Conservation (phyloP, 2,113 vertebrate species). For the Zosterops borbonicus region DNA sequence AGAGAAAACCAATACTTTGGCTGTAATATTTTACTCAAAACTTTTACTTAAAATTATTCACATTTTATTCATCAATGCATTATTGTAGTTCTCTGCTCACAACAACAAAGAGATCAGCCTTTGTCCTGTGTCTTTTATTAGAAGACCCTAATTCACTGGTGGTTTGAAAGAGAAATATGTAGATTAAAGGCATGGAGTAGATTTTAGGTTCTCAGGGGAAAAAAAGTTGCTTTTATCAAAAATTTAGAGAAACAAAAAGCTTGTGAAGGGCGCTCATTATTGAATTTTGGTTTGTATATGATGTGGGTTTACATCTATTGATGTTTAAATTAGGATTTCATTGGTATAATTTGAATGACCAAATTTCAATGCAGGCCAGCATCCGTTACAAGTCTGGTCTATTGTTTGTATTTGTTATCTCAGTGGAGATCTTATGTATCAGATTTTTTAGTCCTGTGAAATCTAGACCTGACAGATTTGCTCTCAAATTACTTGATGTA, state of each 20-base stretch:
- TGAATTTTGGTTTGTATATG: rapidly evolving
- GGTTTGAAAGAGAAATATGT: background rate
- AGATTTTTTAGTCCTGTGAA: background rate
- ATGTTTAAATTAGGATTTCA: background rate
- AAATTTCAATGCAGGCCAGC: background rate
- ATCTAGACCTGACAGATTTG: background rate
- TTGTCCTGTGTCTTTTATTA: background rate
- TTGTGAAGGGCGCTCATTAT: background rate
- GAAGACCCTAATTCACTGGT: background rate
- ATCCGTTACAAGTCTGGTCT: background rate
- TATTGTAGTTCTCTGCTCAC: background rate
- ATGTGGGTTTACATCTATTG: background rate
- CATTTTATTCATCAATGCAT: background rate
- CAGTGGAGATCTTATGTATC: background rate
- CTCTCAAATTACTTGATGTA: background rate
- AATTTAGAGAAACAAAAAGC: background rate
- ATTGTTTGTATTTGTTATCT: background rate
- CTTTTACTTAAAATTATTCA: background rate
- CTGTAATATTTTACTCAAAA: background rate
- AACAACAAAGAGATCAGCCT: background rate
- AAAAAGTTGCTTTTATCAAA: background rate
- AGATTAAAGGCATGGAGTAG: background rate
- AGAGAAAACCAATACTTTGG: background rate
- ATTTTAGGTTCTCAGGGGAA: background rate
- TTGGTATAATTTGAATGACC: background rate